Percentiles rank a stretch among this genome's conserved stretches.
Conservation (phyloP, 2,888 invertebrate genomes). For the Sussaba pulchella region DNA sequence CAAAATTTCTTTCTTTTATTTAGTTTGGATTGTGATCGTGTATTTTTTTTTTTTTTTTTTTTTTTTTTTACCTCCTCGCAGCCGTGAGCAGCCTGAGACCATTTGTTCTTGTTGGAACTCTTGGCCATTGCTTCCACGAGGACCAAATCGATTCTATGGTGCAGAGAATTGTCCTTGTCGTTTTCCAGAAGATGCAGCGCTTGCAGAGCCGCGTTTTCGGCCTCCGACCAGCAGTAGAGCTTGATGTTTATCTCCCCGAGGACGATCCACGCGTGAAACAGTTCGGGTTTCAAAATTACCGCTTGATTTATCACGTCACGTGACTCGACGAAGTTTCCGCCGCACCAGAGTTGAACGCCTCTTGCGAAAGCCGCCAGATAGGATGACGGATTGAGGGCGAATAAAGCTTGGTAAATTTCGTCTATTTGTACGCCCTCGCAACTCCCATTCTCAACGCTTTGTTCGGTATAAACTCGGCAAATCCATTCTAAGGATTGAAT, state of each 20-base stretch:
- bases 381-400: slow-evolving; percentile 87
- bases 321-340: slow-evolving; percentile 86
- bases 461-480: slow-evolving; percentile 87
- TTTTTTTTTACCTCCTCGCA: slow-evolving; percentile 79
- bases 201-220: slow-evolving; percentile 82
- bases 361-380: slow-evolving; percentile 87
- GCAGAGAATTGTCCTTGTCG: slow-evolving; percentile 76
- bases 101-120: slow-evolving; percentile 85
- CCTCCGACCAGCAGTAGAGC: slow-evolving; percentile 86
- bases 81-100: slow-evolving; percentile 80
- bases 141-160: slow-evolving; percentile 76
- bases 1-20: no score
- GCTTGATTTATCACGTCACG: slow-evolving; percentile 85
- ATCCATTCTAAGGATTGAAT: slow-evolving; percentile 86
- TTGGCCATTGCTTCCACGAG: slow-evolving; percentile 83
- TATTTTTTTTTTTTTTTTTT: background rate
- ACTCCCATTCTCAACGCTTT: slow-evolving; percentile 69
- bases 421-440: slow-evolving; percentile 83
- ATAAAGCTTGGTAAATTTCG: slow-evolving; percentile 85
- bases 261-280: slow-evolving; percentile 85
- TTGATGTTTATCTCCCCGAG: slow-evolving; percentile 84
- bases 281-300: slow-evolving; percentile 82
- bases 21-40: no score
- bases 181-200: slow-evolving; percentile 81
- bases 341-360: slow-evolving; percentile 86